Percentiles rank a stretch among this genome's conserved stretches.
These are phyloP conservation scores for Chalcis sispes DNA, from an alignment of 2,888 invertebrate species.

Conservation along the genomic window DNA sequence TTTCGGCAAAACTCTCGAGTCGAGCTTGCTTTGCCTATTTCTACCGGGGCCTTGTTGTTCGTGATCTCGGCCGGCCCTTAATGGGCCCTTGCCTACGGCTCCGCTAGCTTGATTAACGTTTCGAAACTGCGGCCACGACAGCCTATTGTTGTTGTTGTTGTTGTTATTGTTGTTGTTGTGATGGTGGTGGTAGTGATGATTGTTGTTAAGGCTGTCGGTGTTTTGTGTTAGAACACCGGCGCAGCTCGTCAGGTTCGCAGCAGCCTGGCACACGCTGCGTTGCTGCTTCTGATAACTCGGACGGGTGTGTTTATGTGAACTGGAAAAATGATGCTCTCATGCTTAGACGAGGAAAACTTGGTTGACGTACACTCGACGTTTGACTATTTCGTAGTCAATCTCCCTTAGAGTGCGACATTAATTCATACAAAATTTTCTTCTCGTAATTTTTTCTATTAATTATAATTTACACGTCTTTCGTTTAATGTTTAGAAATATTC, in stretches of 20 bases:
- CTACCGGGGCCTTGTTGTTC: constrained; percentile 71
- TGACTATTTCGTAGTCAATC: background rate
- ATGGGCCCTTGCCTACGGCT: constrained; percentile 40
- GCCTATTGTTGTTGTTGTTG: constrained; percentile 78
- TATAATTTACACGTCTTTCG: too few relatives aligned
- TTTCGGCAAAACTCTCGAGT: constrained; percentile 79
- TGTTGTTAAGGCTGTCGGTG: constrained; percentile 55
- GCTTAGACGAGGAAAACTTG: constrained; percentile 61
- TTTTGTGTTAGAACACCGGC: constrained; percentile 55
- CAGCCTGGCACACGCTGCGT: constrained; percentile 71
- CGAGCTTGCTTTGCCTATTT: constrained; percentile 63
- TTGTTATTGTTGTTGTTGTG: constrained; percentile 77
- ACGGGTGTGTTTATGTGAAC: constrained; percentile 75
- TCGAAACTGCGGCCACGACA: constrained; percentile 80
- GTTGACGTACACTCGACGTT: constrained; percentile 12
- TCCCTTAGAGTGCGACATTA: too few relatives aligned
- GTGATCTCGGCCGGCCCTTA: constrained; percentile 46
- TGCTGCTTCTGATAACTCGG: constrained; percentile 74
- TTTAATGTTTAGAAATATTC: too few relatives aligned
- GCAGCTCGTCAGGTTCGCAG: constrained; percentile 55
- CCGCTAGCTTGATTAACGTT: constrained; percentile 72
- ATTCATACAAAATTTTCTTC: too few relatives aligned
- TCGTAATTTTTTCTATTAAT: background rate
- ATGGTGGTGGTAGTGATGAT: constrained; percentile 70
- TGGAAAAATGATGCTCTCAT: constrained; percentile 74